Evolutionary conservation across 2,888 invertebrate species (phyloP), one percentile per base, ranked within the genome.

Genomic region (Ephialtes manifestator): DNA sequence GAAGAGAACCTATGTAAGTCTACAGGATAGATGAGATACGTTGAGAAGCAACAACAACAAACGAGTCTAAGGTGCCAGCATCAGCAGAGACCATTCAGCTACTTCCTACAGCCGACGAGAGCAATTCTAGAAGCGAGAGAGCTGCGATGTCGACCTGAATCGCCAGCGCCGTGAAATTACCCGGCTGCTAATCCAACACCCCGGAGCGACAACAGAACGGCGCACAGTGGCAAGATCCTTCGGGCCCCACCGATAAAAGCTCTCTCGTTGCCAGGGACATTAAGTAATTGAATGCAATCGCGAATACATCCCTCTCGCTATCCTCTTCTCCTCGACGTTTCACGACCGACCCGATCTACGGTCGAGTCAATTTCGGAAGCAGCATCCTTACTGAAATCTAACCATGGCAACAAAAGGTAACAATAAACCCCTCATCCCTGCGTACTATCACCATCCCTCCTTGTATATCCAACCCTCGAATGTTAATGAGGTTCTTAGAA

Each of bases 211-310:
- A 60, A 28, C 15, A 20, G 24, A 71, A 72, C 51, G 35, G 24
- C 10, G n/a, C 13, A 24, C 24, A 68, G 53, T 46, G 28, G 31
- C 53, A 74, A 78, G 81, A 84, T 74, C 84, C 72, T 81, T 81
- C 68, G 67, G 46, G 46, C 55, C 55, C 18, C 72, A 63, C 72
- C 72, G 81, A 86, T 84, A 85, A 79, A 84, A 86, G 75, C 81
- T 75, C 24, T 51, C 81, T 83, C 83, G 85, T 85, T 84, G 78
- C 82, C 72, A 74, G 81, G 79, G 86, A 88, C 88, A 86, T 89
- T 89, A 90, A 90, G 91, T 91, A 90, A 91, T 91, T 89, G 90
- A 90, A 90, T 90, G 88, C 88, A 89, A 90, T 89, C 86, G 87
- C 77, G 78, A 86, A 87, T 84, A 86, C 87, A 88, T 82, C 72